Evolutionary conservation across 2,888 invertebrate species (phyloP), one percentile per base, ranked within the genome.

Genomic region (Hyppa rectilinea): DNA sequence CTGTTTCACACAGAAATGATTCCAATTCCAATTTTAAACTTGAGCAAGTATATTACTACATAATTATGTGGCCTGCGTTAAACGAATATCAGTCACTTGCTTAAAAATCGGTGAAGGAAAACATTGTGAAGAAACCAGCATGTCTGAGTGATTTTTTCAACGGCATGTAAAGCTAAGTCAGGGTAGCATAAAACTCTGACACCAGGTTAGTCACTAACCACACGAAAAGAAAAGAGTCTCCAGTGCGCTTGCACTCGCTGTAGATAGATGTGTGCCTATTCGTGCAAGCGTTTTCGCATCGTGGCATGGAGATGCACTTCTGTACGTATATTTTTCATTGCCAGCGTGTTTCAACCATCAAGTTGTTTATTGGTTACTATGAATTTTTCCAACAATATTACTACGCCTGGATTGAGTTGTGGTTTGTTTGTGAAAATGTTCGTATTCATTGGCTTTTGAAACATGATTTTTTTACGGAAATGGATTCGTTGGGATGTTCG

Each of bases 291-390:
- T 47, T 61, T 70, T 12, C 2, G 0, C 26, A n/a, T 9, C 9
- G 4, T 23, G 40, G 17, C 1, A 2, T 9, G 2, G 1, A 63
- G 5, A 2, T 0, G 2, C 9, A 4, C 36, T 71, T 75, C 75
- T 75, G 50, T 2, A 9, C 0, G 1, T 17, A 0, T 9, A 9
- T 17, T 0, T 17, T 0, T 50, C 2, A 23, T 23, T 52, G 23
- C 1, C 36, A 29, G 34, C 61, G 66, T 64, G 76, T 64, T 67
- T 40, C 49, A 53, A 26, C 71, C 74, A 74, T 71, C 63, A 72
- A 77, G 38, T 77, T 80, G 83, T 84, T 84, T 83, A 82, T 82
- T 82, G 73, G 71, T 60, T 47, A 74, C 70, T 65, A 84, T 84
- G 80, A 80, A 69, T 84, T 80, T 80, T 67, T 66, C 20, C 50